Percentiles rank a stretch among this genome's conserved stretches.
Conservation (phyloP, 64 coral and sea anemone genomes). For the Exaiptasia diaphana region DNA sequence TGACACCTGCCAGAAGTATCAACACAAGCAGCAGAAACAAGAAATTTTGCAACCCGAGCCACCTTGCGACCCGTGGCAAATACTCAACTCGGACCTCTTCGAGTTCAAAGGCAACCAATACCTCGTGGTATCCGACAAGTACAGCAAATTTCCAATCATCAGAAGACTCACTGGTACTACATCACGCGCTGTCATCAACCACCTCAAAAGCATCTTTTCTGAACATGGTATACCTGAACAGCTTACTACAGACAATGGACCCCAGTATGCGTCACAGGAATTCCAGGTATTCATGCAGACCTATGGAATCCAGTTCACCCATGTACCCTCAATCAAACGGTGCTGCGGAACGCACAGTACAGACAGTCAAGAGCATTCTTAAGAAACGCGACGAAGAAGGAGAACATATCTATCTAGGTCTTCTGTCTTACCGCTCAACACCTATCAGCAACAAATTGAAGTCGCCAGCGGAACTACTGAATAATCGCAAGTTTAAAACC, state of each 20-base stretch:
- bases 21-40: constrained; percentile 10
- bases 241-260: constrained; percentile 39
- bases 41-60: constrained; percentile 25
- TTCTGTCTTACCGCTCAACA: constrained; percentile 47
- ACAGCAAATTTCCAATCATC: constrained; percentile 54
- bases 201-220: constrained; percentile 17
- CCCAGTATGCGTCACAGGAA: constrained; percentile 45
- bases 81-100: constrained; percentile 27
- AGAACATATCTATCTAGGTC: constrained; percentile 47
- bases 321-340: constrained; percentile 47
- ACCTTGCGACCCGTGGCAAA: constrained; percentile 45
- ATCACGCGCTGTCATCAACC: not conserved
- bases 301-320: constrained; percentile 50
- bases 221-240: constrained; percentile 56
- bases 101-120: constrained; percentile 41
- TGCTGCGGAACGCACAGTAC: constrained; percentile 29
- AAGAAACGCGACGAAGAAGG: constrained; percentile 49
- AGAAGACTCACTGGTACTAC: not conserved
- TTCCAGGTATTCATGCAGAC: constrained; percentile 10
- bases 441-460: constrained; percentile 55
- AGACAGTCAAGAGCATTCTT: constrained; percentile 21
- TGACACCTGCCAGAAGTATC: constrained; percentile 17
- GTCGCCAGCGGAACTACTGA: constrained; percentile 49
- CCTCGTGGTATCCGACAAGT: constrained; percentile 34
- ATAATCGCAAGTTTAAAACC: constrained; percentile 49